These are phyloP conservation scores for Wiebesia pumilae DNA, from an alignment of 1,140 invertebrate species.

Conservation along the genomic window DNA sequence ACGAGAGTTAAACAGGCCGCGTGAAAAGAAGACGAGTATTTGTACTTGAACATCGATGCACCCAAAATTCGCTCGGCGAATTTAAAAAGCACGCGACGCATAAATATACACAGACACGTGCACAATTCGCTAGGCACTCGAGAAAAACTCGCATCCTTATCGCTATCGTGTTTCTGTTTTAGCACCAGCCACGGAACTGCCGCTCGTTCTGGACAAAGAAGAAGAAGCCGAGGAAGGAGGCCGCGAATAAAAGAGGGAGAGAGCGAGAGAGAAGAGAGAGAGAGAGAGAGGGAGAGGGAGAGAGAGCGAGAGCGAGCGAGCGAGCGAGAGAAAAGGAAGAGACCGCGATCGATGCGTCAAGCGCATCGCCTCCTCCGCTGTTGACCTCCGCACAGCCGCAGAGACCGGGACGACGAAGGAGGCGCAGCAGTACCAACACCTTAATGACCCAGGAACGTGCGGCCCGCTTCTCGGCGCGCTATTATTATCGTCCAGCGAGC, in stretches of 20 bases:
- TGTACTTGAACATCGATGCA: no score
- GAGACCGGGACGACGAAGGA: not conserved
- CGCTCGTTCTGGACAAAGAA: constrained; percentile 33
- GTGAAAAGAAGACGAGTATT: no score
- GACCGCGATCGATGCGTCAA: constrained; percentile 76
- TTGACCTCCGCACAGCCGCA: constrained; percentile 5
- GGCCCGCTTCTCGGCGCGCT: no score
- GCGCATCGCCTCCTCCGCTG: not conserved
- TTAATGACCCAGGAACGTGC: constrained; percentile 31
- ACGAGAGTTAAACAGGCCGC: no score
- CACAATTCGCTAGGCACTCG: no score
- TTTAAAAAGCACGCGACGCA: not conserved
- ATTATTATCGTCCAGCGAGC: not conserved
- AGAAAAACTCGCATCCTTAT: not conserved
- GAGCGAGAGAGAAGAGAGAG: not conserved
- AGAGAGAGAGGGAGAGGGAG: constrained; percentile 4
- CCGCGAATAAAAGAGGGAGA: not conserved
- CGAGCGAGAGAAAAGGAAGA: constrained; percentile 60
- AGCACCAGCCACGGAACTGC: not conserved
- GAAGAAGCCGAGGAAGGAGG: constrained; percentile 5
- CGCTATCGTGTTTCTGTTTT: not conserved
- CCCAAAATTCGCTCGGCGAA: not conserved
- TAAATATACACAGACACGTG: no score
- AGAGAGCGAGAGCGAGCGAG: not conserved
- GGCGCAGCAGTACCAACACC: constrained; percentile 4